phyloP scores from a whole-genome alignment of 2,113 vertebrate genomes.

The Gymnorhina tibicen region DNA sequence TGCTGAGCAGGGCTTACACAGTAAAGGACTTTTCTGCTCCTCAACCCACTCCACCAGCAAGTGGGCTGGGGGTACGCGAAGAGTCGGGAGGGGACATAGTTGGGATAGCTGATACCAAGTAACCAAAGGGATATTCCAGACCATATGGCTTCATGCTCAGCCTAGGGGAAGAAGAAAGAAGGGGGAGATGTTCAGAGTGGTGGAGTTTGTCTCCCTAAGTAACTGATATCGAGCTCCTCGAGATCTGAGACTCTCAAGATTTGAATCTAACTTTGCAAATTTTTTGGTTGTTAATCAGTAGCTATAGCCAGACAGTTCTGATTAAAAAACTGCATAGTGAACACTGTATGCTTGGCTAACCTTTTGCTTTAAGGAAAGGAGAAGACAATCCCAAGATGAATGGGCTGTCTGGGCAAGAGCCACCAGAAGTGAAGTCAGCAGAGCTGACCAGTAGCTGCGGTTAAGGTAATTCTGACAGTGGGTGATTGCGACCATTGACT shows the following conservation, averaged over 20 bases:
- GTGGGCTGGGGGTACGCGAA: rapidly evolving
- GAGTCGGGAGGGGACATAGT: rapidly evolving
- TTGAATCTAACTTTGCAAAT: not conserved
- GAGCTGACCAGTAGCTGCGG: not conserved
- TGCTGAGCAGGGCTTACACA: not conserved
- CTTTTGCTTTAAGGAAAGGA: not conserved
- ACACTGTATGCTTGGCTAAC: not conserved
- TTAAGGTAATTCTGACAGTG: too few relatives aligned
- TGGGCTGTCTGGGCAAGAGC: not conserved
- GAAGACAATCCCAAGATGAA: not conserved
- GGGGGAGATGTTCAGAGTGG: rapidly evolving
- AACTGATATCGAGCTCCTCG: not conserved
- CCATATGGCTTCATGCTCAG: not conserved
- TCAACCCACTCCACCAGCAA: not conserved
- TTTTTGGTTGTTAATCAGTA: not conserved
- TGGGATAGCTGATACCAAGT: not conserved
- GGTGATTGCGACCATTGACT: rapidly evolving
- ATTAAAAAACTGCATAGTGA: not conserved
- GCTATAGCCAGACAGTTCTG: too few relatives aligned
- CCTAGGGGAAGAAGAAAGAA: not conserved
- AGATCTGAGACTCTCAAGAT: not conserved
- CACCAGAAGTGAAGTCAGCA: not conserved
- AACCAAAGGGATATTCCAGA: not conserved
- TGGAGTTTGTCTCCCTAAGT: not conserved
- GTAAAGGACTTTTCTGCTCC: not conserved